Conservation (phyloP, 1,140 invertebrate genomes). For the Bombus ignitus region DNA sequence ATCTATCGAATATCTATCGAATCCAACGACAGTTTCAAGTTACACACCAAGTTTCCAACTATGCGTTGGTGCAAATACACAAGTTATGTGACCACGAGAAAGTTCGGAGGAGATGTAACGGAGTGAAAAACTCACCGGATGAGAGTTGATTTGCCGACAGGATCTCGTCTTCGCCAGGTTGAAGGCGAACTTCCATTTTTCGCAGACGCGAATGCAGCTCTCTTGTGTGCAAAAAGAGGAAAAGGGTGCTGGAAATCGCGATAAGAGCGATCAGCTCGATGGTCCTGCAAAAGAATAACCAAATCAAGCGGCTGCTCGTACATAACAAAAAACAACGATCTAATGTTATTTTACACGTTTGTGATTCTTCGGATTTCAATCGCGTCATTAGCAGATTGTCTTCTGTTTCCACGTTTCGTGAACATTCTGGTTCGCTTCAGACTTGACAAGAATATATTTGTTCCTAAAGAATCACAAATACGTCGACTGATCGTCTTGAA, state of each 20-base stretch:
- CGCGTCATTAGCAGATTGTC: too few species aligned
- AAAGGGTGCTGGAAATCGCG: constrained; percentile 90
- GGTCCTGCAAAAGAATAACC: constrained; percentile 82
- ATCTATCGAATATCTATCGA: not conserved
- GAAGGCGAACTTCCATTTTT: constrained; percentile 89
- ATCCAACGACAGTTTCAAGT: not conserved
- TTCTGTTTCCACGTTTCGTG: too few species aligned
- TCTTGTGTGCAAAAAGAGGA: constrained; percentile 91
- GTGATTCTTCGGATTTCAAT: too few species aligned
- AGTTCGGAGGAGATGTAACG: constrained; percentile 38
- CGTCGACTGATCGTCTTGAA: too few species aligned
- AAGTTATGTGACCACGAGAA: not conserved
- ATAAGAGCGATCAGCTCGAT: constrained; percentile 90
- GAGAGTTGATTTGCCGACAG: constrained; percentile 88
- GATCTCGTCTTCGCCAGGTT: constrained; percentile 86
- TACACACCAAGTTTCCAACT: not conserved
- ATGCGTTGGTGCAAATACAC: not conserved
- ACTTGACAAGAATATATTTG: too few species aligned
- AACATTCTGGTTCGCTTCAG: too few species aligned
- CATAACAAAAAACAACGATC: not conserved
- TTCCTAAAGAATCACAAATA: too few species aligned
- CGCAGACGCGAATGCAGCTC: constrained; percentile 89
- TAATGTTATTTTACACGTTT: too few species aligned
- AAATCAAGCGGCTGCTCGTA: not conserved
- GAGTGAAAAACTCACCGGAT: constrained; percentile 84